phyloP scores from a whole-genome alignment of 2,888 invertebrate genomes.

The Chydorus sphaericus region DNA sequence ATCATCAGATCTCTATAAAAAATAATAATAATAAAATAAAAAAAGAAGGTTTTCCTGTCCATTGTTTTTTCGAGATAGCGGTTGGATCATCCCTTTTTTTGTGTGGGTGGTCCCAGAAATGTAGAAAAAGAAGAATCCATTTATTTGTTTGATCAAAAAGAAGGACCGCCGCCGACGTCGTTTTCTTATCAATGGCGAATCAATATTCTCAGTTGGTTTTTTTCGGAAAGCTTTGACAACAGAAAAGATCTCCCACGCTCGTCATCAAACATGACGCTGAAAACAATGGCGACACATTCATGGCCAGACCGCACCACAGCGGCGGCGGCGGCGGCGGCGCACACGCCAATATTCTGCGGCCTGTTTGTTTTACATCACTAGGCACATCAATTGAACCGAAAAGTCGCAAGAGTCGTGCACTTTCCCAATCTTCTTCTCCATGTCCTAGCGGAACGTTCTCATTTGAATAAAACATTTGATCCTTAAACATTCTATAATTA shows the following conservation, averaged over 20 bases:
- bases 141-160: too few relatives aligned
- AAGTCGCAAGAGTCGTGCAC: too few relatives aligned
- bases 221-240: too few relatives aligned
- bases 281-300: slow-evolving; percentile 8
- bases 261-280: slow-evolving; percentile 6
- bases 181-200: slow-evolving; percentile 2
- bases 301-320: not conserved
- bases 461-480: too few relatives aligned
- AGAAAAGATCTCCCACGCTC: slow-evolving; percentile 5
- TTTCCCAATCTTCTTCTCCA: too few relatives aligned
- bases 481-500: too few relatives aligned
- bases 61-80: not conserved
- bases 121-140: not conserved
- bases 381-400: too few relatives aligned
- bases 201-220: slow-evolving; percentile 1
- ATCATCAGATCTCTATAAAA: too few relatives aligned
- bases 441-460: too few relatives aligned
- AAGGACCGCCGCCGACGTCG: not conserved
- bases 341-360: too few relatives aligned
- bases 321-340: not conserved
- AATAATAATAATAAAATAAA: too few relatives aligned
- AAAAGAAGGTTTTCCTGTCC: not conserved
- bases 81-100: not conserved
- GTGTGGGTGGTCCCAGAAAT: not conserved
- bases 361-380: too few relatives aligned